Evolutionary conservation across 2,113 vertebrate species (phyloP).

Genomic region (Aramus guarauna): DNA sequence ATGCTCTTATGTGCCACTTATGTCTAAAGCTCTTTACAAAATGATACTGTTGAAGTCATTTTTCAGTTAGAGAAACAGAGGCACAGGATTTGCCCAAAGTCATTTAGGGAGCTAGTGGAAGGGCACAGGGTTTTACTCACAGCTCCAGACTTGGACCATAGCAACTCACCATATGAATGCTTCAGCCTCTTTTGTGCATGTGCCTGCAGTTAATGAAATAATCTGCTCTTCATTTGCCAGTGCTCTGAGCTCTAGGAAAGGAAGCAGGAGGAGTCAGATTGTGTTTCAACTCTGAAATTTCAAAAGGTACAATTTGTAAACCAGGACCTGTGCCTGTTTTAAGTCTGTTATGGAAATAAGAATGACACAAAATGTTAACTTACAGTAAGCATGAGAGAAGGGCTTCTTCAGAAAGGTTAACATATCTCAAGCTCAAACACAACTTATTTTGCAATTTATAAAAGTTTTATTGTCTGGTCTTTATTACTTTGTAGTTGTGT

Average conservation of each 20-base stretch:
- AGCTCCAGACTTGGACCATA: neutral
- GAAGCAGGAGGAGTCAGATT: neutral
- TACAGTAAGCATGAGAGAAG: neutral
- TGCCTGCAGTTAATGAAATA: neutral
- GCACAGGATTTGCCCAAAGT: neutral
- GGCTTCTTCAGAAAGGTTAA: neutral
- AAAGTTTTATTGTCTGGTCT: neutral
- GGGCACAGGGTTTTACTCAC: neutral
- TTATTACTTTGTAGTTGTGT: neutral
- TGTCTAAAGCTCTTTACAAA: neutral
- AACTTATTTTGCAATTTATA: neutral
- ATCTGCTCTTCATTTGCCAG: neutral
- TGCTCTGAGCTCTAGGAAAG: neutral
- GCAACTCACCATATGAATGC: fast-evolving
- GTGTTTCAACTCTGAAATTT: neutral
- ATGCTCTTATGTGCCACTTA: neutral
- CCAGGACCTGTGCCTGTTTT: neutral
- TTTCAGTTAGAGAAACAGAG: neutral
- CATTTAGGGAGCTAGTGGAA: neutral
- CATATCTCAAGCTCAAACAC: neutral
- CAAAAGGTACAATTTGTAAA: neutral
- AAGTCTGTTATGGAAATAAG: neutral
- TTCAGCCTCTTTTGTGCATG: neutral
- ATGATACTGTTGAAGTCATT: neutral
- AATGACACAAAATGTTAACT: neutral